These are phyloP conservation scores for Polypterus senegalus DNA, from an alignment of 2,113 vertebrate genomes.

Conservation along the genomic window DNA sequence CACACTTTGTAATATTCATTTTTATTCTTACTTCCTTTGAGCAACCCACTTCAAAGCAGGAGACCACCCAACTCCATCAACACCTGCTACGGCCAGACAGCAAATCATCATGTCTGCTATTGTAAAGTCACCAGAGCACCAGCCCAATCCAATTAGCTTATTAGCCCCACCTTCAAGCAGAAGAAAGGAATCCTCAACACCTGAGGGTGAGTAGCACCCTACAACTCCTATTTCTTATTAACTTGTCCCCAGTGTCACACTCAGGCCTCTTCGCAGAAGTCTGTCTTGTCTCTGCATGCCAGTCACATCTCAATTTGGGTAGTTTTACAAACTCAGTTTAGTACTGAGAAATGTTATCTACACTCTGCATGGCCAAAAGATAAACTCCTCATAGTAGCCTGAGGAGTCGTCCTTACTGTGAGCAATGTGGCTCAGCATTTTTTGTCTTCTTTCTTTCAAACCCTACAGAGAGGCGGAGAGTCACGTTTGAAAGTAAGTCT, in stretches of 20 bases:
- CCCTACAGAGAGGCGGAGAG: slow-evolving; percentile 56
- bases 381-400: too few relatives aligned
- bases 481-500: slow-evolving; percentile 61
- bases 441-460: slow-evolving; percentile 39
- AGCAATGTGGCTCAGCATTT: slow-evolving; percentile 1
- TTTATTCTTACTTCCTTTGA: slow-evolving; percentile 29
- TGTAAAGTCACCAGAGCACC: slow-evolving; percentile 90
- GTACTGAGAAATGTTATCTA: too few relatives aligned
- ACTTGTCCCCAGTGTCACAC: too few relatives aligned
- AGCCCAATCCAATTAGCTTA: slow-evolving; percentile 72
- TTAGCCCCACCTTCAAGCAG: slow-evolving; percentile 78
- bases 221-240: too few relatives aligned
- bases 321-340: too few relatives aligned
- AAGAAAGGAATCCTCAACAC: slow-evolving; percentile 79
- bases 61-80: slow-evolving; percentile 67
- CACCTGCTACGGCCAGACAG: slow-evolving; percentile 72
- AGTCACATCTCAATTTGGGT: too few relatives aligned
- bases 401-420: too few relatives aligned
- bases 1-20: neutral
- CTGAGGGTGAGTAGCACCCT: slow-evolving; percentile 63
- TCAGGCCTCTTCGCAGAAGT: too few relatives aligned
- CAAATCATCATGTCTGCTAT: slow-evolving; percentile 93
- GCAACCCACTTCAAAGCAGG: slow-evolving; percentile 83
- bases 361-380: too few relatives aligned
- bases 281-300: too few relatives aligned